Percentiles rank a stretch among this genome's conserved stretches.
Evolutionary conservation across 2,113 vertebrate species (phyloP).

Genomic region (Pelecanoides urinatrix): DNA sequence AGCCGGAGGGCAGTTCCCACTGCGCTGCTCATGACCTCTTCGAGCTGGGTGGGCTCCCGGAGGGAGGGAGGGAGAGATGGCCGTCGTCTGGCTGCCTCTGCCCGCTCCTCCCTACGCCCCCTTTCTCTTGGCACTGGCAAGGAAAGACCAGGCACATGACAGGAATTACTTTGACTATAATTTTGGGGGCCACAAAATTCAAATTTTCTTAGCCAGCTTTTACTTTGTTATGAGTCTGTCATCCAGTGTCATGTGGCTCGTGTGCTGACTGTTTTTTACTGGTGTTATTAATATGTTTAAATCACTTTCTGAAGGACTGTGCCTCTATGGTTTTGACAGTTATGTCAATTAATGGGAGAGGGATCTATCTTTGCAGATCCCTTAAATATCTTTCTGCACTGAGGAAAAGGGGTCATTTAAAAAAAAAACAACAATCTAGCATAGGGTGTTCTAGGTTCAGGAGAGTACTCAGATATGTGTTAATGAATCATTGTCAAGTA

Average conservation of each 20-base stretch:
- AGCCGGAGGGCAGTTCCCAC: not conserved
- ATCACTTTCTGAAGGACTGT: not conserved
- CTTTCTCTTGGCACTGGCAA: not conserved
- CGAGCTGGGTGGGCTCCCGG: not conserved
- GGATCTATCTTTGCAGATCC: not conserved
- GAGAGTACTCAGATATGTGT: not conserved
- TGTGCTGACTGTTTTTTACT: not conserved
- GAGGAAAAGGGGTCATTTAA: not conserved
- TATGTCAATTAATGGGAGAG: not conserved
- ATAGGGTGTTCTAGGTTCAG: not conserved
- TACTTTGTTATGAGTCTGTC: not conserved
- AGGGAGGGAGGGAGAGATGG: not conserved
- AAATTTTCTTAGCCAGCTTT: not conserved
- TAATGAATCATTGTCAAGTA: not conserved
- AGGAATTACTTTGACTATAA: not conserved
- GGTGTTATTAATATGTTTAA: not conserved
- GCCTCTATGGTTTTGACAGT: not conserved
- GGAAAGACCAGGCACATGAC: not conserved
- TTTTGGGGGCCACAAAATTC: not conserved
- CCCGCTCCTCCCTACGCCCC: not conserved
- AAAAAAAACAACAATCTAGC: not conserved
- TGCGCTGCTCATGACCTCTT: not conserved
- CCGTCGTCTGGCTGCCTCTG: fast-evolving
- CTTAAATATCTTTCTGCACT: not conserved
- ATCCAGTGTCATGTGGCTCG: not conserved